A percentile compares a stretch with the other conserved stretches of the same genome.
These are phyloP conservation scores for Antedon mediterranea DNA, from an alignment of 53 echinoderm and acorn worm genomes.

Conservation along the genomic window DNA sequence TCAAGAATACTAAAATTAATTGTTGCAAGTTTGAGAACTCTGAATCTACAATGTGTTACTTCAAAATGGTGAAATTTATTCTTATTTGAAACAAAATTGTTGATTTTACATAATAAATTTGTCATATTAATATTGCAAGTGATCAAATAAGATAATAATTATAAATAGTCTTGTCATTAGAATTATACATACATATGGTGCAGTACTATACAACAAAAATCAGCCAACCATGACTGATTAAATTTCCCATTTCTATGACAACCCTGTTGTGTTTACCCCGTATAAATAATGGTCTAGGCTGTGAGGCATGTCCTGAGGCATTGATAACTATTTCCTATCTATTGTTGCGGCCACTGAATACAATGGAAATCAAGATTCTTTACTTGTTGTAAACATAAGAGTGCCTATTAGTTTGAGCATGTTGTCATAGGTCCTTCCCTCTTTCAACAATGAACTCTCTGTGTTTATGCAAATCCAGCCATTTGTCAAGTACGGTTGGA, in stretches of 20 bases:
- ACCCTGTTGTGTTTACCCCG: neutral
- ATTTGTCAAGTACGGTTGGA: neutral
- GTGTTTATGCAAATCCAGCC: neutral
- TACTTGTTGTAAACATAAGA: neutral
- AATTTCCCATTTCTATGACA: neutral
- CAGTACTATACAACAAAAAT: neutral
- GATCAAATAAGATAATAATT: too few relatives aligned
- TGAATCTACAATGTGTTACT: too few relatives aligned
- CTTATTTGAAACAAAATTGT: too few relatives aligned
- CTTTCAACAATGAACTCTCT: neutral
- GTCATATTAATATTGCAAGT: too few relatives aligned
- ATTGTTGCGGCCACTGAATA: neutral
- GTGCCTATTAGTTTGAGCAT: neutral
- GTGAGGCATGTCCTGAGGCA: neutral
- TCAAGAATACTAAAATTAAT: too few relatives aligned
- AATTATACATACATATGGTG: too few relatives aligned
- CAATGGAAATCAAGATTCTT: neutral
- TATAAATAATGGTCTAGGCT: neutral
- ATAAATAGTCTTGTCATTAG: too few relatives aligned
- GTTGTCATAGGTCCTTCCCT: neutral
- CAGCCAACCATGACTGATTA: neutral
- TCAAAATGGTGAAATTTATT: too few relatives aligned
- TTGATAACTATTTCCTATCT: neutral
- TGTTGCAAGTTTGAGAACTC: too few relatives aligned
- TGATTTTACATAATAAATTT: too few relatives aligned